A percentile compares a stretch with the other conserved stretches of the same genome.
These are phyloP conservation scores for Caerostris extrusa DNA, from an alignment of 1,140 invertebrate species.

Conservation along the genomic window DNA sequence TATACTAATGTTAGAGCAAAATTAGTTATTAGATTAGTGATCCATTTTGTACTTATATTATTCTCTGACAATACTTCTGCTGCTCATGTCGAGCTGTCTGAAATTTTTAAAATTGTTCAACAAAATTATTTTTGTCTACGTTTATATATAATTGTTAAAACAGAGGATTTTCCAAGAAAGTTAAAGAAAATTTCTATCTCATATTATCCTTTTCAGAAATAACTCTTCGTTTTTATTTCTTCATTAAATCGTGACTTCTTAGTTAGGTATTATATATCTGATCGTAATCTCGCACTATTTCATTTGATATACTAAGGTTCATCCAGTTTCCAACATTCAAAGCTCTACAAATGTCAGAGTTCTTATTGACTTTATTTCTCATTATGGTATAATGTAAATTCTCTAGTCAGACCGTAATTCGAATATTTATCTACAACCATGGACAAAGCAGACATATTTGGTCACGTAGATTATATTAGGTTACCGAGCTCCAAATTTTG, in stretches of 20 bases:
- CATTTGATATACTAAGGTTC: not conserved
- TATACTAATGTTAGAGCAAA: not conserved
- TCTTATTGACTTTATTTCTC: too few relatives aligned
- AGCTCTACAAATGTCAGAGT: too few relatives aligned
- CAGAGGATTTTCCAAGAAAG: not conserved
- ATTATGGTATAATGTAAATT: too few relatives aligned
- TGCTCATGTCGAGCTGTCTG: not conserved
- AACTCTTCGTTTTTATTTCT: not conserved
- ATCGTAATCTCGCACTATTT: not conserved
- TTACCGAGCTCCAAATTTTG: too few relatives aligned
- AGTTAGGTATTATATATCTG: not conserved
- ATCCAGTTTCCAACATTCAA: too few relatives aligned
- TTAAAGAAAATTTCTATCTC: not conserved
- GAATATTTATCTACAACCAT: too few relatives aligned
- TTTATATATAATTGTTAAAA: not conserved
- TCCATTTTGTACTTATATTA: not conserved
- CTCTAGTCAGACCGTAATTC: too few relatives aligned
- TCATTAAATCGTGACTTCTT: not conserved
- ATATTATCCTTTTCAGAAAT: not conserved
- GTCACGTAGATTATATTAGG: too few relatives aligned
- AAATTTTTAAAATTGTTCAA: not conserved
- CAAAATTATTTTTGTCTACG: slow-evolving; percentile 39
- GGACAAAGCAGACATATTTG: too few relatives aligned
- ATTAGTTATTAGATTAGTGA: not conserved
- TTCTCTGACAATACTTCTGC: not conserved